Conservation (phyloP, 2,113 vertebrate genomes). For the Stigmatopora nigra region DNA sequence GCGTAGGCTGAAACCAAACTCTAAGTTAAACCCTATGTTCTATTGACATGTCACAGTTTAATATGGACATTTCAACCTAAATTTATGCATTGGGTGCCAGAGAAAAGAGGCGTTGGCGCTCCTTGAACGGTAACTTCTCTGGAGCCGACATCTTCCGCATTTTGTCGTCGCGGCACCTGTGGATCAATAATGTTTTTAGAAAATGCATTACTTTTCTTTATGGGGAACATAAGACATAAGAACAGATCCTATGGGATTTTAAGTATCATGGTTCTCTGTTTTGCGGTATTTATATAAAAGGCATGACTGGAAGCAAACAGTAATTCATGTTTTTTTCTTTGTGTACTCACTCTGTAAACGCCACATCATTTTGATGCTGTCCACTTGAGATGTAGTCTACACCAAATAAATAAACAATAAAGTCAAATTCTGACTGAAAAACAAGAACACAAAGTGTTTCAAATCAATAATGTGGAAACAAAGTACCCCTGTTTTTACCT, state of each 20-base stretch:
- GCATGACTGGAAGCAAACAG: neutral
- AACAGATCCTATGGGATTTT: neutral
- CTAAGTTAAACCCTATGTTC: neutral
- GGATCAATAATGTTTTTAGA: neutral
- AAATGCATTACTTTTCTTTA: neutral
- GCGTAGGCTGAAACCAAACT: neutral
- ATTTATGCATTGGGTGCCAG: slow-evolving; percentile 34
- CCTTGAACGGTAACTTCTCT: slow-evolving; percentile 61
- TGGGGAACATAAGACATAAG: neutral
- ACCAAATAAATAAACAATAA: slow-evolving; percentile 12
- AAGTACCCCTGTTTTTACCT: slow-evolving; percentile 25
- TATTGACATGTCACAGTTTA: neutral
- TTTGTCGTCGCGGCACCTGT: slow-evolving; percentile 10
- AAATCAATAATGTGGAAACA: neutral
- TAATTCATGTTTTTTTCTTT: neutral
- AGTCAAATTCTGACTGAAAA: neutral
- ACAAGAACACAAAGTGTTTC: neutral
- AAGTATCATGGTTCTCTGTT: neutral
- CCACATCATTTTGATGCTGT: slow-evolving; percentile 2
- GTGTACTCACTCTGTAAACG: slow-evolving; percentile 44
- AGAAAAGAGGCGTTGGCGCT: slow-evolving; percentile 60
- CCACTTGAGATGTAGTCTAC: slow-evolving; percentile 23
- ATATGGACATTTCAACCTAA: neutral
- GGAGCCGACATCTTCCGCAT: slow-evolving; percentile 23
- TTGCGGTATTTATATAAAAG: too few relatives aligned